phyloP scores from a whole-genome alignment of 2,797 vertebrate species.

The Acanthurus leucopareius region DNA sequence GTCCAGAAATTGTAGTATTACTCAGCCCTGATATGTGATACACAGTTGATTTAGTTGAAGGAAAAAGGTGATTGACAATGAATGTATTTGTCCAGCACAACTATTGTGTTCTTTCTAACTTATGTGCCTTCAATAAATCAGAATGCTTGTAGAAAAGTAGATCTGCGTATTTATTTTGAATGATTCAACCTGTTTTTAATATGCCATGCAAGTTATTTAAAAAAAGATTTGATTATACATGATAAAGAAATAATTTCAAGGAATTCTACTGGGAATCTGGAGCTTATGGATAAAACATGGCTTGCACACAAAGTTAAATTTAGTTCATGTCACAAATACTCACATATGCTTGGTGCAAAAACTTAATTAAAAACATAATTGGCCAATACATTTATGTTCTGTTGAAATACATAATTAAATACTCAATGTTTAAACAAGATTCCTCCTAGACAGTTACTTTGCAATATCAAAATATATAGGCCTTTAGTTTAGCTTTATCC shows the following conservation, averaged over 20 bases:
- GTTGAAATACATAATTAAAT: neutral
- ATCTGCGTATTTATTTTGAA: neutral
- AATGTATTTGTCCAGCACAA: constrained; percentile 74
- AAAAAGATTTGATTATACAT: neutral
- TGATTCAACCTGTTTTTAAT: neutral
- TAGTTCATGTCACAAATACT: neutral
- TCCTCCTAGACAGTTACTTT: neutral
- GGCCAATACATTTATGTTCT: neutral
- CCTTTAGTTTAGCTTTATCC: no score
- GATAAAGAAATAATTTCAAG: no score
- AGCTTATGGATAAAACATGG: neutral
- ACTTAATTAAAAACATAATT: no score
- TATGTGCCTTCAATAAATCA: constrained; percentile 87
- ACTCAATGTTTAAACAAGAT: neutral
- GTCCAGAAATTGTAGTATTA: constrained; percentile 35
- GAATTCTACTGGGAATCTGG: neutral
- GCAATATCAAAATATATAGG: neutral
- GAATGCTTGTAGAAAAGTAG: constrained; percentile 52
- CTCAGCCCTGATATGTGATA: constrained; percentile 20
- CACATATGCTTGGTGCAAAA: neutral
- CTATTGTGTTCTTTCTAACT: constrained; percentile 74
- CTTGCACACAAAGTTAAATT: neutral
- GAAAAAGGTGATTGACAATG: constrained; percentile 60
- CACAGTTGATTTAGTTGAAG: constrained; percentile 38
- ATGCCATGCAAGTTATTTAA: neutral